These are phyloP conservation scores for Spodoptera littoralis DNA, from an alignment of 2,888 invertebrate genomes.

Conservation along the genomic window DNA sequence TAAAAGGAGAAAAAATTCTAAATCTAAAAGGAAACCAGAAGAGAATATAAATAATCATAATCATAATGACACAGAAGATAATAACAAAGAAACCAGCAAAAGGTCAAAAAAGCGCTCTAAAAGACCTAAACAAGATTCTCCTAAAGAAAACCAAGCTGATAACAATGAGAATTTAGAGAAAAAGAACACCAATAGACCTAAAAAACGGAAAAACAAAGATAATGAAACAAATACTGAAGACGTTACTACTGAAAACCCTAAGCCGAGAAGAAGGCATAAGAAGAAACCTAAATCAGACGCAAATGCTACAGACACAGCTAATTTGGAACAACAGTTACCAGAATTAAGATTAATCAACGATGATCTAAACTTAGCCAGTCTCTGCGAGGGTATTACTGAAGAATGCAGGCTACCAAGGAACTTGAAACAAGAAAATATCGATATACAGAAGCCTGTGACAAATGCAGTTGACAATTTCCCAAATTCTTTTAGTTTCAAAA, in stretches of 20 bases:
- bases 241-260: constrained; percentile 25
- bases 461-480: constrained; percentile 45
- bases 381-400: constrained; percentile 36
- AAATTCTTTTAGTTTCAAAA: constrained; percentile 26
- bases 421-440: constrained; percentile 31
- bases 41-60: neutral
- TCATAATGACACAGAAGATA: constrained; percentile 7
- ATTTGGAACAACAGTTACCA: constrained; percentile 28
- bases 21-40: constrained; percentile 30
- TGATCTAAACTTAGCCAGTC: constrained; percentile 33
- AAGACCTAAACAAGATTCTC: constrained; percentile 4
- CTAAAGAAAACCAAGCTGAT: neutral
- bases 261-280: constrained; percentile 28
- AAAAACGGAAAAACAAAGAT: constrained; percentile 23
- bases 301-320: constrained; percentile 18
- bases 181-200: constrained; percentile 20
- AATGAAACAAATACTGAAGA: constrained; percentile 15
- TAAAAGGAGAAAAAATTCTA: constrained; percentile 31
- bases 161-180: neutral
- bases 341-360: constrained; percentile 38
- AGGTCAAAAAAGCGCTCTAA: constrained; percentile 15
- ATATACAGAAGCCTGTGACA: constrained; percentile 36
- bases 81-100: constrained; percentile 25
- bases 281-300: constrained; percentile 30
- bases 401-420: constrained; percentile 48